These are phyloP conservation scores for Rhagium mordax DNA, from an alignment of 2,888 invertebrate species.

Conservation along the genomic window DNA sequence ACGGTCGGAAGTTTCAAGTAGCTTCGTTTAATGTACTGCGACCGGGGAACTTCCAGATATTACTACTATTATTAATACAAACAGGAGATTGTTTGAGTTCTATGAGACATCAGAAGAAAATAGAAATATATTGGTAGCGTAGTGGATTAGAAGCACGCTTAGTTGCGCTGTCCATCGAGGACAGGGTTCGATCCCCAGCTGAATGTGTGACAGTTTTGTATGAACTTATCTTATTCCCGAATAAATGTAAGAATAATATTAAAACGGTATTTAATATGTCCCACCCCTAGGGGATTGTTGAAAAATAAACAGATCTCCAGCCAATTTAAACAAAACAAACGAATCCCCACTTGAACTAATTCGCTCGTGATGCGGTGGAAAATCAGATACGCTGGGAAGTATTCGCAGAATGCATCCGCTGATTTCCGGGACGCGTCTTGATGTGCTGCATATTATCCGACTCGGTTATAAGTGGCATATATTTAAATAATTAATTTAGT, in stretches of 20 bases:
- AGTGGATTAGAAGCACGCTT: too few relatives aligned
- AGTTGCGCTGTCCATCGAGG: too few relatives aligned
- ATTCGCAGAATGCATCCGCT: not conserved
- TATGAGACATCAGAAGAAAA: not conserved
- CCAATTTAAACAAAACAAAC: not conserved
- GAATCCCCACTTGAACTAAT: not conserved
- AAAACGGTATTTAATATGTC: too few relatives aligned
- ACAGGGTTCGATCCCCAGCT: too few relatives aligned
- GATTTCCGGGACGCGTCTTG: not conserved
- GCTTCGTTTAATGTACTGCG: slow-evolving; percentile 20
- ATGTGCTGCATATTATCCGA: slow-evolving; percentile 38
- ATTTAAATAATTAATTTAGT: slow-evolving; percentile 63
- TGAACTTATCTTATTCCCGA: too few relatives aligned
- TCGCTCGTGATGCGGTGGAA: not conserved
- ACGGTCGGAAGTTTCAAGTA: slow-evolving; percentile 14
- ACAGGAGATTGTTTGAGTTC: not conserved
- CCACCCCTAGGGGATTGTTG: too few relatives aligned
- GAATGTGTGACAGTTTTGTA: too few relatives aligned
- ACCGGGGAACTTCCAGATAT: slow-evolving; percentile 16
- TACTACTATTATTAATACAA: slow-evolving; percentile 15
- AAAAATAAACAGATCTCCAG: not conserved
- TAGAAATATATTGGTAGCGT: too few relatives aligned
- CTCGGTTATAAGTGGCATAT: slow-evolving; percentile 56
- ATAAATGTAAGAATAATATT: too few relatives aligned
- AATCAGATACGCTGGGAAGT: not conserved